Percentiles rank a stretch among this genome's conserved stretches.
These are phyloP conservation scores for Etheostoma cragini DNA, from an alignment of 2,113 vertebrate species.

Conservation along the genomic window DNA sequence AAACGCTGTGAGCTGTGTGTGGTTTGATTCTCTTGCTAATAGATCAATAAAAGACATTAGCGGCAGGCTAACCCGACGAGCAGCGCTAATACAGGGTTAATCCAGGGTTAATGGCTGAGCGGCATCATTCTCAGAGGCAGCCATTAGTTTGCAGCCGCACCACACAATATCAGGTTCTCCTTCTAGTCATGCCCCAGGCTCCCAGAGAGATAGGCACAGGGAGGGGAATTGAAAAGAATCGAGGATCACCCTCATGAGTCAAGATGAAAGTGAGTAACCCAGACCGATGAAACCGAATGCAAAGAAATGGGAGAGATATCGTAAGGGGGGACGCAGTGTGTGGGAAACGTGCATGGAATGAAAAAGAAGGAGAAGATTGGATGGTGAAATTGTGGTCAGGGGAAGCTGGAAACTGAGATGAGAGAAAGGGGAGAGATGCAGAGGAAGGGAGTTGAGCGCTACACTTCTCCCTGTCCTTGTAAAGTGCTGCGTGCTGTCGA, in stretches of 20 bases:
- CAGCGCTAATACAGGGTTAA: conserved; percentile 82
- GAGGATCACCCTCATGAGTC: conserved; percentile 58
- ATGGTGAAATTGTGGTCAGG: conserved; percentile 62
- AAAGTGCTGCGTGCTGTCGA: conserved; percentile 82
- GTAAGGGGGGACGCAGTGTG: conserved; percentile 2
- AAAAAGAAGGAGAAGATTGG: conserved; percentile 44
- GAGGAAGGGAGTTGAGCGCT: conserved; percentile 77
- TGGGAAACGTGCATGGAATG: conserved; percentile 32
- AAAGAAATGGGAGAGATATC: conserved; percentile 49
- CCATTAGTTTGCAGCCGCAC: conserved; percentile 70
- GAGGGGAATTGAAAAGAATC: conserved; percentile 46
- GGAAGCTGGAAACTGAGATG: conserved; percentile 62
- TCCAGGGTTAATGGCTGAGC: conserved; percentile 82
- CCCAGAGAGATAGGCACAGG: conserved; percentile 31
- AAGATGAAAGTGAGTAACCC: conserved; percentile 71
- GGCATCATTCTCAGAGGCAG: conserved; percentile 68
- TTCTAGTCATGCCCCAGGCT: conserved; percentile 57
- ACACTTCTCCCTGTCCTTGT: conserved; percentile 82
- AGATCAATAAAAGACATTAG: conserved; percentile 85
- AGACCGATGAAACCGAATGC: conserved; percentile 58
- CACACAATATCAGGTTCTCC: conserved; percentile 67
- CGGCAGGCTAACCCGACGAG: conserved; percentile 73
- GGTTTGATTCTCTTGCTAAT: conserved; percentile 76
- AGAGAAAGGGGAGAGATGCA: conserved; percentile 64
- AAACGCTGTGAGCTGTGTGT: conserved; percentile 49